A percentile compares a stretch with the other conserved stretches of the same genome.
These are phyloP conservation scores for Cavia porcellus DNA, from an alignment of 2,113 vertebrate species.

Conservation along the genomic window DNA sequence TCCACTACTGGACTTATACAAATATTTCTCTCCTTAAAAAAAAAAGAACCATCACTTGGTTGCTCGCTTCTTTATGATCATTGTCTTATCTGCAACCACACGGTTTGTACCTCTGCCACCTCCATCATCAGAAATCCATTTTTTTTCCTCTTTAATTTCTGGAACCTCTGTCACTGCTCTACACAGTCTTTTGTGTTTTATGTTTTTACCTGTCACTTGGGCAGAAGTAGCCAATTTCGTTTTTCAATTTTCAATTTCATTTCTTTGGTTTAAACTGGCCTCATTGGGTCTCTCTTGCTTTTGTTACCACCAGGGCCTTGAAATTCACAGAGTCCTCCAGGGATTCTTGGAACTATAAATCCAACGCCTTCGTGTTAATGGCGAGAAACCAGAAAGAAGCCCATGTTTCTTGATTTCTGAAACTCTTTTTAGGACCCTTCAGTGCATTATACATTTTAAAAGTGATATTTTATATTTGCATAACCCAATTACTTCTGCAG, in stretches of 20 bases:
- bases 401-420: background rate
- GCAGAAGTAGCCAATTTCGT: conserved; percentile 6
- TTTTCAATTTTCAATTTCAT: background rate
- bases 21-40: background rate
- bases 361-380: background rate
- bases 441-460: background rate
- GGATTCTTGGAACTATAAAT: background rate
- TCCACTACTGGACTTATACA: background rate
- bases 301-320: background rate
- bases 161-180: background rate
- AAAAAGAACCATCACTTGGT: background rate
- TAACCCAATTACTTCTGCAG: background rate
- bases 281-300: background rate
- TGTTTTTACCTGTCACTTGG: background rate
- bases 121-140: background rate
- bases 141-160: background rate
- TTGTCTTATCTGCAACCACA: background rate
- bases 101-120: background rate
- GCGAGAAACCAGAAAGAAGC: conserved; percentile 8
- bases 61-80: background rate
- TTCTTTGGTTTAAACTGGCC: background rate
- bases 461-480: background rate
- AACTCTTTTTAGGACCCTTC: background rate
- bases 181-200: background rate
- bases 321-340: background rate